phyloP scores from a whole-genome alignment of 2,113 vertebrate species.

The Albula glossodonta region DNA sequence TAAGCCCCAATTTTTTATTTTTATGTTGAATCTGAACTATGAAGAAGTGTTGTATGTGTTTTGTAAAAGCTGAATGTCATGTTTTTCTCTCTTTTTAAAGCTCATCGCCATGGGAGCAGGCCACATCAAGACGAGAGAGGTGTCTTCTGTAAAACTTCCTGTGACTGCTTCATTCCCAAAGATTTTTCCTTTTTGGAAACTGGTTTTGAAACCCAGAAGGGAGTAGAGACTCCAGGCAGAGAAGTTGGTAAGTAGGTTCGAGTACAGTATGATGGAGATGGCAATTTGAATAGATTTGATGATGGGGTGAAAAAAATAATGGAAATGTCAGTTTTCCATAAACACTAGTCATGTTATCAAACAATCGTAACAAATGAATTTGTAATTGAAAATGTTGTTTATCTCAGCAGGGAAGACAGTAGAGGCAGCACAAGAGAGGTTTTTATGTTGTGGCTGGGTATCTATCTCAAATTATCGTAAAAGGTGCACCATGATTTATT shows the following conservation, averaged over 20 bases:
- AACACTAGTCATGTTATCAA: too few relatives aligned
- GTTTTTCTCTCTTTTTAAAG: conserved; percentile 9
- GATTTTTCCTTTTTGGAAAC: background rate
- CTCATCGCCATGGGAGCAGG: too few relatives aligned
- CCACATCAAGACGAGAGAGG: conserved; percentile 10
- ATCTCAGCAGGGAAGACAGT: too few relatives aligned
- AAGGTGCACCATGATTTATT: too few relatives aligned
- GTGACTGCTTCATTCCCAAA: conserved; percentile 2
- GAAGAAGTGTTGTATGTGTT: background rate
- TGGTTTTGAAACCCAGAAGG: background rate
- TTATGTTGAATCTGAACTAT: background rate
- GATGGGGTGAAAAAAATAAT: too few relatives aligned
- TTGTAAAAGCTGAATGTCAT: background rate
- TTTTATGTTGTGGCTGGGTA: too few relatives aligned
- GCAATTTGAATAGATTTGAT: too few relatives aligned
- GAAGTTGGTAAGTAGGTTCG: conserved; percentile 1
- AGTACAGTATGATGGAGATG: conserved; percentile 7
- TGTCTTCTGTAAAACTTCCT: conserved; percentile 17
- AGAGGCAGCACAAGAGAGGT: too few relatives aligned
- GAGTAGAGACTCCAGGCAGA: background rate
- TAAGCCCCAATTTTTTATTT: background rate
- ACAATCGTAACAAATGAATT: too few relatives aligned
- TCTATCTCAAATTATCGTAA: too few relatives aligned
- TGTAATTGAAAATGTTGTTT: too few relatives aligned
- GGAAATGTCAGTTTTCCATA: too few relatives aligned